Base-by-base conservation (phyloP, 1,140 invertebrate species). In the Penaeus vannamei region DNA sequence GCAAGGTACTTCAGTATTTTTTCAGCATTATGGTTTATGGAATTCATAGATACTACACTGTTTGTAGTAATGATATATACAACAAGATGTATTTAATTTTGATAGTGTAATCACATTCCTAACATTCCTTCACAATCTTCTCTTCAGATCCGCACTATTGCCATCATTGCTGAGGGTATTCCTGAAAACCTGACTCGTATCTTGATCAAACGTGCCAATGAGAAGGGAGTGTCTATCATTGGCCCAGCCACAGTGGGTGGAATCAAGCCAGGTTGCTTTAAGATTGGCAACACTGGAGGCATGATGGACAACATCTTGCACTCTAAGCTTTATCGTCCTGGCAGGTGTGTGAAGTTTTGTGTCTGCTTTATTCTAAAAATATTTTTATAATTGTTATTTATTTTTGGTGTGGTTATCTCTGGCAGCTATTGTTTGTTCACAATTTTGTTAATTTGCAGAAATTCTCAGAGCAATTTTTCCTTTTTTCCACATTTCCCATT, bases 251-350 rank as follows among this genome's bases (percentile, higher is more conserved):
- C 99, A 0, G 99, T 99, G 76, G 97, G 95, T 80, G 99, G 99
- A 46, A 96, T 99, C 42, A 99, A 99, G 93, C 99, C 99, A 0
- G 99, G 99, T 1, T 99, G 98, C 93, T 99, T 99, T 93, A 99
- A 99, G 94, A 99, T 99, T 92, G 99, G 99, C 62, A 99, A 99
- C 94, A 99, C 99, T 20, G 99, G 98, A 4, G 98, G 98, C 80
- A 99, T 99, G 98, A 97, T 99, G 95, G 99, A 99, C 93, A 99
- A 99, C 92, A 99, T 99, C 92, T 94, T 99, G 3, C 97, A 99
- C 91, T 99, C 98, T 69, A 99, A 99, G 93, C 94, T 99, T 0
- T 99, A 99, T 93, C 94, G 99, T 69, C 96, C 98, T 32, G 99
- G 99, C 87, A 95, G 94, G 94, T 95, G 82, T 90, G 84, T 32